Evolutionary conservation across 2,888 invertebrate species (phyloP), one percentile per base, ranked within the genome.

Genomic region (Leptopilina drosophilae): DNA sequence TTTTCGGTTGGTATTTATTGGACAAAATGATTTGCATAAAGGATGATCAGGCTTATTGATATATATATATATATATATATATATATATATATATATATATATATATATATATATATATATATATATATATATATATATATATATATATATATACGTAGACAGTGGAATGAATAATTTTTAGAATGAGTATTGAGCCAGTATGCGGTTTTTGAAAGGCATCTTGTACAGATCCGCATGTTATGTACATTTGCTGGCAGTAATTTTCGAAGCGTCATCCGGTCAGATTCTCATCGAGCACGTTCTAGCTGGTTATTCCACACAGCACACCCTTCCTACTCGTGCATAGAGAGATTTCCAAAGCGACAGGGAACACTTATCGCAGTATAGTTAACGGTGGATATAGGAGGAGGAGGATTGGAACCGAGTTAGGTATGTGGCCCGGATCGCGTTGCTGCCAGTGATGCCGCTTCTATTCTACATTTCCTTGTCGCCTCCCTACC

Each of bases 211-310:
- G 59, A 66, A n/a, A 59, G 65, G 15, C 67, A 59, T 66, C 67
- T 59, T 67, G 67, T 64, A 49, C 69, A 69, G 56, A 56, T 73
- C 33, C 33, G 49, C 49, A 73, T 73, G 73, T 73, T 73, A 73
- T 73, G 73, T 73, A 33, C 53, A 73, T 73, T 33, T 80, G 83
- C 81, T 81, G 81, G 80, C 82, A 82, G 84, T 83, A 82, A 87
- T 84, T 87, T 83, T 84, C 82, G 85, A 86, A 85, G 86, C 87
- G 86, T 86, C 87, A 79, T 84, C 86, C 78, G 85, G 65, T 80
- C 86, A 84, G 84, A 87, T 87, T 87, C 87, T 77, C 82, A 82
- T 83, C 83, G 81, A 75, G 80, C 77, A 78, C 80, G 77, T 78
- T 86, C 78, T 83, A 82, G 80, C 82, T 85, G 82, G 83, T 85